Base-by-base conservation (phyloP, 2,113 vertebrate genomes). In the Regulus satrapa region DNA sequence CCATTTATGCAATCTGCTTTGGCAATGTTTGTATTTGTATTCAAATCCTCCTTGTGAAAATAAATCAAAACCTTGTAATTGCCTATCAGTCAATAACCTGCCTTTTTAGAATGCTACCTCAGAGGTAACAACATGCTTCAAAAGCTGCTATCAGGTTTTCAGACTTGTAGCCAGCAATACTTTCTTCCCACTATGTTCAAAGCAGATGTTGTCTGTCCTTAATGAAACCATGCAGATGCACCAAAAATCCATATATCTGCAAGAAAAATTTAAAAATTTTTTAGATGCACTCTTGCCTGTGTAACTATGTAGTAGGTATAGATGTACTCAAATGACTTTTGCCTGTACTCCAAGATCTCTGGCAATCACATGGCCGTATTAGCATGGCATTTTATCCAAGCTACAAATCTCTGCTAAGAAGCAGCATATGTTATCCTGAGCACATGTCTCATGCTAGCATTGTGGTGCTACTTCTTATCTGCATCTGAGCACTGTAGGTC, bases 1-100 rank as follows among this genome's bases (percentile, higher is more conserved):
- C 71, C 81, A 92, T 96, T 95, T 93, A 89, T 81, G 81, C 81
- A 96, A n/a, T 82, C 62, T 52, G 81, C 91, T 97, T 93, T 92
- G 64, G 31, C 87, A 95, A 86, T 94, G 85, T 95, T 96, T 96
- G 40, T 95, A 75, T 96, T 96, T 97, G 73, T 91, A 91, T 83
- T 94, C 59, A 89, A 90, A 96, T 83, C 28, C 88, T 61, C n/a
- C 72, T 72, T 61, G 45, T 89, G 76, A 90, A 93, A 94, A 92
- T 56, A 71, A 89, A 95, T 92, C 63, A 68, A 96, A 88, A 59
- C 36, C 21, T 68, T 85, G 21, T 85, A 96, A 92, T 89, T 93
- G 55, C 71, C 67, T 64, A 48, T 83, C 63, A 80, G 85, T 74
- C 32, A 85, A 85, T 68, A 76, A 77, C 76, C 40, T 91, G 81